phyloP scores from a whole-genome alignment of 2,113 vertebrate species.

The Chlorodrepanis virens region DNA sequence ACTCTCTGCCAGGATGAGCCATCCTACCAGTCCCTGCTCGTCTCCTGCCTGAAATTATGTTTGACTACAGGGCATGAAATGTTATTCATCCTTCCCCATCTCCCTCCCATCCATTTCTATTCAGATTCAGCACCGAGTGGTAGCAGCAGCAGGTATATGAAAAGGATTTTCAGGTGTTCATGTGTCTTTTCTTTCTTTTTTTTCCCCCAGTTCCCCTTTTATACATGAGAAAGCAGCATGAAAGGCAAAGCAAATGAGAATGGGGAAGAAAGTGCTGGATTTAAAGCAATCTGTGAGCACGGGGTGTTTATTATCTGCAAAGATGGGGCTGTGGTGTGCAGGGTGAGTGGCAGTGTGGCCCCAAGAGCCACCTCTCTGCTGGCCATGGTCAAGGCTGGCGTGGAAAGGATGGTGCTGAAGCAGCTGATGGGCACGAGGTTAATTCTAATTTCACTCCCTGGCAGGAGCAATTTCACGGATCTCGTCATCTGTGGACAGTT shows the following conservation, averaged over 20 bases:
- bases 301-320: background rate
- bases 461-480: conserved; percentile 70
- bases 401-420: conserved; percentile 17
- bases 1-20: conserved; percentile 20
- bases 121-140: conserved; percentile 14
- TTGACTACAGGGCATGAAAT: conserved; percentile 52
- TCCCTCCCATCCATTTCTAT: conserved; percentile 21
- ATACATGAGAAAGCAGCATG: conserved; percentile 40
- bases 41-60: conserved; percentile 46
- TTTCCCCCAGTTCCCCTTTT: background rate
- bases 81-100: conserved; percentile 46
- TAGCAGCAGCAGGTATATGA: conserved; percentile 24
- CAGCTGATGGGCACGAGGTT: conserved; percentile 47
- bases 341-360: background rate
- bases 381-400: background rate
- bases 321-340: background rate
- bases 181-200: conserved; percentile 26
- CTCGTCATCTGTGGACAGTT: conserved; percentile 57
- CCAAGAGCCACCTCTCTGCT: background rate
- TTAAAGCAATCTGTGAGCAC: background rate
- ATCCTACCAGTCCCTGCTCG: background rate
- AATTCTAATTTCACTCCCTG: conserved; percentile 64
- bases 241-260: conserved; percentile 67
- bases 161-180: conserved; percentile 42
- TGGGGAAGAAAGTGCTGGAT: background rate